Conservation (phyloP, 2,888 invertebrate genomes). For the Parthenolecanium corni region DNA sequence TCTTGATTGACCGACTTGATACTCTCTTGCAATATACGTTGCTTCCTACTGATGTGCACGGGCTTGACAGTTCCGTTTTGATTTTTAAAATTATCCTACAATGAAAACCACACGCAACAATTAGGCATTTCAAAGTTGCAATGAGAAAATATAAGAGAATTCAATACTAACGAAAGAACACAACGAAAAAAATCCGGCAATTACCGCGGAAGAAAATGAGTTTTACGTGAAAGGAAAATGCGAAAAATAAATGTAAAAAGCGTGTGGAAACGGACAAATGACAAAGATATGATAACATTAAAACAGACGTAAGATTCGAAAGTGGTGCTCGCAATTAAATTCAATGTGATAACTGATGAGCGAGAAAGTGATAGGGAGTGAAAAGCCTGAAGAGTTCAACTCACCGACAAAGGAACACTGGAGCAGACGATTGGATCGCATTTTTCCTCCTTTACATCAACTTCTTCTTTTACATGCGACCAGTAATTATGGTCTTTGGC, state of each 20-base stretch:
- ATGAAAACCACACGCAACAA: background rate
- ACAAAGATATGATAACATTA: background rate
- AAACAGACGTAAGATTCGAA: background rate
- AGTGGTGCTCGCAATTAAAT: too few relatives aligned
- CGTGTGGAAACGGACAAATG: too few relatives aligned
- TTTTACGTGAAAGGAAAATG: background rate
- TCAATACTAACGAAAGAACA: background rate
- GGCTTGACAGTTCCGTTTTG: background rate
- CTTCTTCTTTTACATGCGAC: background rate
- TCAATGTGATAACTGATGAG: background rate
- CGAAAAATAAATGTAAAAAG: background rate
- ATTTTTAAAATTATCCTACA: background rate
- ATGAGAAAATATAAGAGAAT: background rate
- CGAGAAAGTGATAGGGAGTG: background rate
- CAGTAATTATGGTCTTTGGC: slow-evolving; percentile 23
- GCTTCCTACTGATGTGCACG: slow-evolving; percentile 27
- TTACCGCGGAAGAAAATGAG: background rate
- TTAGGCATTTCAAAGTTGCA: background rate
- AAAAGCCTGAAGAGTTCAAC: background rate
- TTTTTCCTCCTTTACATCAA: slow-evolving; percentile 3
- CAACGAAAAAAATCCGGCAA: background rate
- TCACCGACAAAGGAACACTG: background rate
- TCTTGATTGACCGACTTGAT: slow-evolving; percentile 8
- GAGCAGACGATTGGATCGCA: background rate
- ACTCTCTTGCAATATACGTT: slow-evolving; percentile 29